Percentiles rank a stretch among this genome's conserved stretches.
phyloP scores from a whole-genome alignment of 2,888 invertebrate genomes.

The Pseudoips prasinana region DNA sequence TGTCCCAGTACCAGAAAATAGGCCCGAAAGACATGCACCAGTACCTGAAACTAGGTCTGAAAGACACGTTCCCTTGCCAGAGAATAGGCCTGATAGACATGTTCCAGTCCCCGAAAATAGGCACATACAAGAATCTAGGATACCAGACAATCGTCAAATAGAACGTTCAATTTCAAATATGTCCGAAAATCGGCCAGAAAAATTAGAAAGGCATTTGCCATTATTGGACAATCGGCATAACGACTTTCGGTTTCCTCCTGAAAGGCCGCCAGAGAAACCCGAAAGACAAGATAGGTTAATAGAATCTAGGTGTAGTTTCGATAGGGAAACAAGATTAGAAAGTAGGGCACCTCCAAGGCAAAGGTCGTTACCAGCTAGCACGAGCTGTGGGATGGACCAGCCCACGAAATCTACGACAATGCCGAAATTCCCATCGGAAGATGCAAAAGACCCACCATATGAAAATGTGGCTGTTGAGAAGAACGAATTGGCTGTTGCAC shows the following conservation, averaged over 20 bases:
- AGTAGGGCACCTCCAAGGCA: conserved; percentile 67
- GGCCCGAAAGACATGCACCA: conserved; percentile 10
- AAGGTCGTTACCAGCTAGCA: conserved; percentile 64
- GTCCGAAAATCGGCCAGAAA: conserved; percentile 8
- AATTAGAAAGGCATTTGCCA: conserved; percentile 25
- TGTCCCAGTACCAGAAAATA: conserved; percentile 4
- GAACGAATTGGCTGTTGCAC: conserved; percentile 61
- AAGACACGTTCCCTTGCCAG: conserved; percentile 1
- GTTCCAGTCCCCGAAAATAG: conserved; percentile 6
- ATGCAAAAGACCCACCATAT: conserved; percentile 65
- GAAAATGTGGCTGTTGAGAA: conserved; percentile 68
- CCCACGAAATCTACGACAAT: conserved; percentile 82
- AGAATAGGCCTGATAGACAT: conserved; percentile 18
- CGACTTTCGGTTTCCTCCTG: conserved; percentile 39
- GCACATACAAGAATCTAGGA: conserved; percentile 15
- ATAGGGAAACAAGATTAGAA: conserved; percentile 45
- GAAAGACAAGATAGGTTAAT: conserved; percentile 24
- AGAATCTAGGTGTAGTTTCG: conserved; percentile 36
- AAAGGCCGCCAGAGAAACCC: conserved; percentile 53
- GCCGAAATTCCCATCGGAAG: conserved; percentile 79
- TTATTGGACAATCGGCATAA: conserved; percentile 36
- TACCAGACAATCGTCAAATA: conserved; percentile 13
- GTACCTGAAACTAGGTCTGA: conserved; percentile 13
- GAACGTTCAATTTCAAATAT: conserved; percentile 2
- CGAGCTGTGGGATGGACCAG: conserved; percentile 57